Base-by-base conservation (phyloP, 2,797 vertebrate genomes). In the Iguana delicatissima region DNA sequence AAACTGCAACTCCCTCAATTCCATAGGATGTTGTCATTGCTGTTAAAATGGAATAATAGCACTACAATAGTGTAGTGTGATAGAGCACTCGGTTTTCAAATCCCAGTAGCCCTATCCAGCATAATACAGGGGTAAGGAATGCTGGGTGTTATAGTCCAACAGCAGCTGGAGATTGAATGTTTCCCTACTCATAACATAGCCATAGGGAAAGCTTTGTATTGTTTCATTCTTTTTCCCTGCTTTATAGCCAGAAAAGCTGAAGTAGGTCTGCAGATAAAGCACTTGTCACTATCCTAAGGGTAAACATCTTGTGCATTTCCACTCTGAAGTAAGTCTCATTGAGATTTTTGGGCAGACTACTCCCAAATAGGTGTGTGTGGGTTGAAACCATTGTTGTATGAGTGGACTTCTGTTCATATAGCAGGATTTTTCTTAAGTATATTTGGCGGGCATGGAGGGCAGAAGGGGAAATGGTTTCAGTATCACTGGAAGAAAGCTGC, bases 181-280 rank as follows among this genome's bases (percentile, higher is more conserved):
- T 69, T 69, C 12, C 29, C 67, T 9, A 69, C 29, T 9, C 12
- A 32, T 69, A 13, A 69, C 29, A 29, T 26, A 50, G 22, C 42
- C 55, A 42, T 62, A 26, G 38, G 52, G 18, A n/a, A 79, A 50
- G n/a, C 32, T 86, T 73, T 86, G 38, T 12, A 57, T 32, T 50
- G 5, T 12, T 13, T 86, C 0, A 35, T 52, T 84, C 16, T 74
- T 92, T 35, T 67, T 64, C 55, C 22, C 8, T 35, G 3, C 5
- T 20, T 82, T 32, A 64, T 90, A 82, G 67, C 73, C n/a, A 69
- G 50, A 77, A 82, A 84, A 46, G 22, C 9, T 50, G 74, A 81
- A 35, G n/a, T 46, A 10, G 52, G 4, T n/a, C 22, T 73, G 84
- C 10, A 79, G 32, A 35, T 18, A 62, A 82, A 73, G 9, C 13